Base-by-base conservation (phyloP, 2,113 vertebrate genomes). In the Calyptommatus sinebrachiatus region DNA sequence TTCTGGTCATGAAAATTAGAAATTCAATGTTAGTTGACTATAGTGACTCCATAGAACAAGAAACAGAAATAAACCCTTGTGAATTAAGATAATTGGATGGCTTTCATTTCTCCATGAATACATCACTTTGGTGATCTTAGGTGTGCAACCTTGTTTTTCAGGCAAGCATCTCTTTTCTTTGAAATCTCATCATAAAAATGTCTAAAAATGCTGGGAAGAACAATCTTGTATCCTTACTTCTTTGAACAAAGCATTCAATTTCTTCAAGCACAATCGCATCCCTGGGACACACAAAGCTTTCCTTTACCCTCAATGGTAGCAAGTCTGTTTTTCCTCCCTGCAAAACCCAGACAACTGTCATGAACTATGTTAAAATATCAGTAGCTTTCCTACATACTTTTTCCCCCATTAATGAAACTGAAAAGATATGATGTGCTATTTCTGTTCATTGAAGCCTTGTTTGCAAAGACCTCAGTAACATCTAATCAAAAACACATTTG, bases 111-210 rank as follows among this genome's bases (percentile, higher is more conserved):
- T 62, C 14, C 73, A 8, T 76, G 61, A 70, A 48, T 24, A 8
- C 61, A 45, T 66, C 26, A 29, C 16, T 76, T 69, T 60, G 73
- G 14, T 41, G 2, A 12, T 9, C 7, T 61, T 71, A 46, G 11
- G 20, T 26, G 50, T 18, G 35, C 24, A 65, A 48, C 1, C 0
- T 0, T 48, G 41, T 70, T 69, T 80, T 65, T 29, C 18, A 76
- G 26, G 60, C 71, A 88, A 70, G 70, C 62, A 29, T 21, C 63
- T 79, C 76, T 50, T 71, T 81, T 70, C 7, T 63, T 9, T n/a
- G 12, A 12, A n/a, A n/a, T 63, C 7, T 75, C 24, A 62, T 26
- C 35, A 62, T 57, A 18, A 22, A 18, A 46, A 41, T 76, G 63
- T 45, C 8, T 46, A 65, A 63, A 61, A 63, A 26, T 65, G 45